These are phyloP conservation scores for Zaprionus gabonicus DNA, from an alignment of 1,140 invertebrate species.

Conservation along the genomic window DNA sequence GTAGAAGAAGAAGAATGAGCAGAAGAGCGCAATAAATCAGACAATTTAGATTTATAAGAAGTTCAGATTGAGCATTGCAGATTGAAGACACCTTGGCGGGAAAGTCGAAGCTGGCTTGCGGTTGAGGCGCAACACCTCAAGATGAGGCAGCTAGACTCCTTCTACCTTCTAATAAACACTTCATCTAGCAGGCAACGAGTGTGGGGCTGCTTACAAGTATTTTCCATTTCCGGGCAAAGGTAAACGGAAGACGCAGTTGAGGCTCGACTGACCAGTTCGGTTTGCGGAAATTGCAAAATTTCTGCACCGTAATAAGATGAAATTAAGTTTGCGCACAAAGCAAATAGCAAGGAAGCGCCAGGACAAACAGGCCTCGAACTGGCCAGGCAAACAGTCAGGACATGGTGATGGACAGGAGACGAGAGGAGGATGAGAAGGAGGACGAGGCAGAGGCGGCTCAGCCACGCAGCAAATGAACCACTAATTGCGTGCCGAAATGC, in stretches of 20 bases:
- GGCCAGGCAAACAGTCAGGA: background rate
- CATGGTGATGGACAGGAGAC: background rate
- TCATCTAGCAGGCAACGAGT: slow-evolving; percentile 3
- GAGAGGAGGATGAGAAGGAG: background rate
- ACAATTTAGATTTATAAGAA: slow-evolving; percentile 33
- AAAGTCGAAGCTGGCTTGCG: background rate
- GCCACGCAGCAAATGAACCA: slow-evolving; percentile 80
- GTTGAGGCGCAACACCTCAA: background rate
- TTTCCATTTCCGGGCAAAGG: slow-evolving; percentile 69
- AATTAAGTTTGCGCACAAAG: slow-evolving; percentile 76
- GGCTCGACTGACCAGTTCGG: slow-evolving; percentile 41
- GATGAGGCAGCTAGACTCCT: too few species aligned
- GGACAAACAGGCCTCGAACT: slow-evolving; percentile 34
- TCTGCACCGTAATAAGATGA: slow-evolving; percentile 82
- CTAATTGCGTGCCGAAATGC: slow-evolving; percentile 84
- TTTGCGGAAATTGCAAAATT: slow-evolving; percentile 82
- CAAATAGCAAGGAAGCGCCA: slow-evolving; percentile 37
- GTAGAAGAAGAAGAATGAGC: background rate
- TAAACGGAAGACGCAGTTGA: slow-evolving; percentile 37
- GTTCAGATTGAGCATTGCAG: background rate
- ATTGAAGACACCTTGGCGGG: background rate
- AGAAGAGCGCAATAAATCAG: slow-evolving; percentile 27
- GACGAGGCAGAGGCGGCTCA: slow-evolving; percentile 41
- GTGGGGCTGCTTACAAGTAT: slow-evolving; percentile 51
- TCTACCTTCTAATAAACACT: slow-evolving; percentile 44